Base-by-base conservation (phyloP, 2,888 invertebrate species). In the Dasysyrphus tricinctus region DNA sequence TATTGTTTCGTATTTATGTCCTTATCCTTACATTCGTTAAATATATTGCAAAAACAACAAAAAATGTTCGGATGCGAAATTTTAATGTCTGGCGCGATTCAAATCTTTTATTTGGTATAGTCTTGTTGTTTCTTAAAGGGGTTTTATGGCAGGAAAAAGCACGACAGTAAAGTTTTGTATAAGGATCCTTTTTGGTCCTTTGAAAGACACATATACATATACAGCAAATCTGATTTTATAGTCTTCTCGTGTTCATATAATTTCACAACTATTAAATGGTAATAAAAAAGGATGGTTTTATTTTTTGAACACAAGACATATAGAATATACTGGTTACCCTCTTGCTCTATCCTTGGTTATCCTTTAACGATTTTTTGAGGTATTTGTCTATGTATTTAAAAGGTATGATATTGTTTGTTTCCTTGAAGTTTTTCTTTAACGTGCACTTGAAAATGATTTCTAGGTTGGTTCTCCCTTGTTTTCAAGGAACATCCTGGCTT, bases 401-500 rank as follows among this genome's bases (percentile, higher is more conserved):
- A 42, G 32, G 14, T 42, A n/a, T 70, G 19, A 67, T 59, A 61
- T 74, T 80, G 54, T 78, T 75, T 82, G 78, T 63, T 61, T 80
- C 76, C 76, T 61, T 49, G 42, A 70, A 65, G 11, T 63, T 57
- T 51, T 51, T 44, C 11, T 76, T 69, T 16, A 57, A 57, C 56
- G 76, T 63, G 82, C 82, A 82, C 86, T 86, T 86, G 78, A 86
- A 56, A 82, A 79, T 79, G 81, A 78, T 75, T 86, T 75, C 75
- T 72, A 59, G 51, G 65, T 63, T 73, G 34, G 19, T 61, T 19
- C n/a, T 80, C 77, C 77, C 74, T 69, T 44, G 29, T 24, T 14
- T 65, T 19, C 11, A 42, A 65, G 80, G 85, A 69, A 82, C 86
- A 82, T 86, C 86, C 86, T 86, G 81, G 86, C 86, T 86, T 86